A percentile compares a stretch with the other conserved stretches of the same genome.
These are phyloP conservation scores for Pteropus rufus DNA, from an alignment of 2,797 vertebrate genomes.

Conservation along the genomic window DNA sequence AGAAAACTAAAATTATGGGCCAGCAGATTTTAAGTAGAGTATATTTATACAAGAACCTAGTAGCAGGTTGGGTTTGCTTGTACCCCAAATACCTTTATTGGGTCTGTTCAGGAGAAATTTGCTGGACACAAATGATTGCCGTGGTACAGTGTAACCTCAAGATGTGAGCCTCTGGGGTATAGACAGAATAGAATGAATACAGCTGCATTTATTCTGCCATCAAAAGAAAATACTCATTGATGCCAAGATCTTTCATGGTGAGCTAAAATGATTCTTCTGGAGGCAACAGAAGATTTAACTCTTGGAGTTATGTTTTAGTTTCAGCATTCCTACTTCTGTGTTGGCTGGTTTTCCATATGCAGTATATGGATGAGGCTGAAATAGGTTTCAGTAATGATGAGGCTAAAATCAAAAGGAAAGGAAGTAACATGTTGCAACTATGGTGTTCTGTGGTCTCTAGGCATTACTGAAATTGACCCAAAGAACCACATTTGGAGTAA, in stretches of 20 bases:
- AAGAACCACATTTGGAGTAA: not conserved
- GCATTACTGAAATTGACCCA: not conserved
- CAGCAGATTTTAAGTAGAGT: conserved; percentile 20
- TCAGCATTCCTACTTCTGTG: not conserved
- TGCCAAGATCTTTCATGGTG: not conserved
- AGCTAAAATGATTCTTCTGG: not conserved
- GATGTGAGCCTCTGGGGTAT: not conserved
- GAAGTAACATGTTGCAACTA: not conserved
- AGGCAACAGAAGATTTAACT: not conserved
- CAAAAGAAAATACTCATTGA: not conserved
- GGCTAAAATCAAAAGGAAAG: not conserved
- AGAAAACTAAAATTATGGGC: conserved; percentile 12
- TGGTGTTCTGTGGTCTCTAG: not conserved
- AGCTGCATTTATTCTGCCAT: not conserved
- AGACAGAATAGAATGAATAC: not conserved
- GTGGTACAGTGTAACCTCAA: not conserved
- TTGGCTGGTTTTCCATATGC: not conserved
- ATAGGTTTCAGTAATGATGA: not conserved
- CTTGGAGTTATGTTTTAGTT: not conserved
- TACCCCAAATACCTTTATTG: not conserved
- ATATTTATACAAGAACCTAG: conserved; percentile 16
- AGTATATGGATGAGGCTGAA: not conserved
- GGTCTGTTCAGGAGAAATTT: not conserved
- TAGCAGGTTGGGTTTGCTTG: conserved; percentile 17
- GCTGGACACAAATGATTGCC: not conserved